Base-by-base conservation (phyloP, 2,797 vertebrate species). In the Saguinus oedipus region DNA sequence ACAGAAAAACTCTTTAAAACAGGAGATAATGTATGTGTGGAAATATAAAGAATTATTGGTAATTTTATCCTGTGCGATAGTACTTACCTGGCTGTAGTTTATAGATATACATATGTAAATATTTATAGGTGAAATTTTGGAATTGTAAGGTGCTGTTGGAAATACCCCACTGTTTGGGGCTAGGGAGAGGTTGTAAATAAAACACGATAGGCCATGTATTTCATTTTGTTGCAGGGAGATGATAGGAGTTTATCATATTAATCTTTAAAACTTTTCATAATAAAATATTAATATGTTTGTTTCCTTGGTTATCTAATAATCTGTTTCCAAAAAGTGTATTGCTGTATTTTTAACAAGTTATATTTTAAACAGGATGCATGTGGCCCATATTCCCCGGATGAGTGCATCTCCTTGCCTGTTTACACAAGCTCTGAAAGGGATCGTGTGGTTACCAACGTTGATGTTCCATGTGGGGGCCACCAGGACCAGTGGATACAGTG, bases 401-500 rank as follows among this genome's bases (percentile, higher is more conserved):
- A 99, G 85, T 99, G 98, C 90, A 99, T 99, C 96, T 99, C 99
- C 94, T 97, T 99, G 96, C 99, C 99, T 4, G 97, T 99, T 72
- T 99, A 99, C 93, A 98, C 98, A 2, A 99, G 99, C 19, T 96
- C 99, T 2, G 99, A 99, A 98, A 98, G 99, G 95, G 98, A 99
- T 59, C 98, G 98, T 55, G 99, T 99, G 97, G 99, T 99, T 72
- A 99, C 99, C 83, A 99, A 99, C 88, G 98, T 99, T 46, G 98
- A 99, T 39, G 98, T 99, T 80, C 99, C 99, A 30, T 99, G 99
- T 90, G 99, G 99, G 74, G 98, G 98, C 39, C 98, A 98, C 98
- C 98, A 99, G 57, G 99, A 99, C 98, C 99, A 99, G 90, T 99
- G 99, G 99, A 99, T 99, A 94, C 99, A 99, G 59, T 99, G 99